Evolutionary conservation across 2,888 invertebrate species (phyloP).

Genomic region (Apamea monoglypha): DNA sequence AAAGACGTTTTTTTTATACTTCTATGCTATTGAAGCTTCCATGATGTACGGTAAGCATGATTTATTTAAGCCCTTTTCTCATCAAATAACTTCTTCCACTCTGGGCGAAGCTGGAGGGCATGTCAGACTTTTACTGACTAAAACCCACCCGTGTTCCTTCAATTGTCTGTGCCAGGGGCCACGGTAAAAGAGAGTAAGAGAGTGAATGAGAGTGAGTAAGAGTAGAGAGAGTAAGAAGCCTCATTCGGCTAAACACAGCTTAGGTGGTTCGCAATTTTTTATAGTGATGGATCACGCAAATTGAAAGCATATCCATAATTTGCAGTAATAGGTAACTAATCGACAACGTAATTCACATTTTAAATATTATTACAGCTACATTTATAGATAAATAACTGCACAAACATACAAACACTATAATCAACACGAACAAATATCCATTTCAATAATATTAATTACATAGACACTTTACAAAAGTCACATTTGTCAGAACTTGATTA

Average conservation of each 20-base stretch:
- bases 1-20: no score
- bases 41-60: background rate
- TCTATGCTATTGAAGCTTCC: background rate
- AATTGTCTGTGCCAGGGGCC: no score
- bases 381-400: constrained; percentile 19
- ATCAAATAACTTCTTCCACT: no score
- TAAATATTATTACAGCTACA: background rate
- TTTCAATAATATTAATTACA: constrained; percentile 56
- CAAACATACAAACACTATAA: constrained; percentile 29
- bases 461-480: constrained; percentile 52
- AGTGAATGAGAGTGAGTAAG: no score
- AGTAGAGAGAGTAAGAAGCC: no score
- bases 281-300: background rate
- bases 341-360: background rate
- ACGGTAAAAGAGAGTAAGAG: no score
- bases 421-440: constrained; percentile 53
- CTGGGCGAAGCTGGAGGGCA: no score
- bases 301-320: constrained; percentile 14
- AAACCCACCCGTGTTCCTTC: no score
- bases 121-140: no score
- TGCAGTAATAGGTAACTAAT: background rate
- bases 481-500: constrained; percentile 64
- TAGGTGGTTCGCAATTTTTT: constrained; percentile 14
- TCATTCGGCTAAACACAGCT: background rate
- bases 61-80: no score